Conservation (phyloP, 2,888 invertebrate species). For the Drosophila leonis region DNA sequence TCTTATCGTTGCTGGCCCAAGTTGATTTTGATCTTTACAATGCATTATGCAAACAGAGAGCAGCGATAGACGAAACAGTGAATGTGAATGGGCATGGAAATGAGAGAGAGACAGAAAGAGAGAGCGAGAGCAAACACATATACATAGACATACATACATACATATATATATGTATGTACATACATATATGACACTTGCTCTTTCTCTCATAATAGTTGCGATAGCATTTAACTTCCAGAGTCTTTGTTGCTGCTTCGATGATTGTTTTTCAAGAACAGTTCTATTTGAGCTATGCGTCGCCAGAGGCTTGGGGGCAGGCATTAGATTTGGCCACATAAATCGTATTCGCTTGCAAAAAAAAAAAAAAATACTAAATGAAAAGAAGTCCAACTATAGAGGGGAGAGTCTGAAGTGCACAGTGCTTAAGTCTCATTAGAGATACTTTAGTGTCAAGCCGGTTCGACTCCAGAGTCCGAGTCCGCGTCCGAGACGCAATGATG, state of each 20-base stretch:
- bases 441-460: slow-evolving; percentile 64
- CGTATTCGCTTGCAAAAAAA: slow-evolving; percentile 20
- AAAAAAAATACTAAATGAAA: background rate
- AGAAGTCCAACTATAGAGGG: slow-evolving; percentile 48
- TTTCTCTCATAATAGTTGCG: slow-evolving; percentile 31
- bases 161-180: too few species aligned
- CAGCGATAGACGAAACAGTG: slow-evolving; percentile 39
- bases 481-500: slow-evolving; percentile 34
- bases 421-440: slow-evolving; percentile 82
- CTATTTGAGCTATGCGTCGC: slow-evolving; percentile 14
- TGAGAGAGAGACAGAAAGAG: background rate
- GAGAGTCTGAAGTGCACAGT: slow-evolving; percentile 69
- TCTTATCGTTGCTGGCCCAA: slow-evolving; percentile 71
- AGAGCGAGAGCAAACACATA: background rate
- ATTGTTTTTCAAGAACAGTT: slow-evolving; percentile 51
- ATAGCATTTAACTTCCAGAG: slow-evolving; percentile 35
- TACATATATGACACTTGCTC: background rate
- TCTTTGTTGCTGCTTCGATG: slow-evolving; percentile 23
- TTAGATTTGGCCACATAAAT: slow-evolving; percentile 58
- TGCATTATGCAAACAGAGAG: slow-evolving; percentile 68
- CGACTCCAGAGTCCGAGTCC: slow-evolving; percentile 29
- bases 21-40: slow-evolving; percentile 80
- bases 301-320: slow-evolving; percentile 9
- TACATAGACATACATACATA: background rate
- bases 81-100: slow-evolving; percentile 1